Conservation (phyloP, 2,113 vertebrate species). For the Pangasianodon hypophthalmus region DNA sequence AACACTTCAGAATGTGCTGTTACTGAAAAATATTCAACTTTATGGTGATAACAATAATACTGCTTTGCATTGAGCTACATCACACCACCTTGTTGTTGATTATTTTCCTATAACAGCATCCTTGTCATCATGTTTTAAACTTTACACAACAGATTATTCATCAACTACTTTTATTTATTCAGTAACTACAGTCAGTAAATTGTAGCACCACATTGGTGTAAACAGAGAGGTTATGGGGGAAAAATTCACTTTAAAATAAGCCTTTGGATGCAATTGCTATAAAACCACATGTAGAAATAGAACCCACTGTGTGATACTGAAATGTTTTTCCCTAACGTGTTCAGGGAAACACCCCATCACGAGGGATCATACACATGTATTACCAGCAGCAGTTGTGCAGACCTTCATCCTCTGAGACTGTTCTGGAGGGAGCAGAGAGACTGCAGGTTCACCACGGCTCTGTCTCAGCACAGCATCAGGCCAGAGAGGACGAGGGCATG, state of each 20-base stretch:
- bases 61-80: not conserved
- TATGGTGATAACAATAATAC: not conserved
- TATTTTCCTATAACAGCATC: not conserved
- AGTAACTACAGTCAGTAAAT: not conserved
- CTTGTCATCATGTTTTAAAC: not conserved
- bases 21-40: not conserved
- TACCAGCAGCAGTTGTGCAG: conserved; percentile 89
- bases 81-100: not conserved
- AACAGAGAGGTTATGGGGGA: not conserved
- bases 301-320: not conserved
- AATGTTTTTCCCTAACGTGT: not conserved
- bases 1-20: not conserved
- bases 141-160: not conserved
- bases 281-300: not conserved
- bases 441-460: conserved; percentile 29
- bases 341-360: conserved; percentile 85
- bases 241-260: not conserved
- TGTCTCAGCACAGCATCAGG: conserved; percentile 48
- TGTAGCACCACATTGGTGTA: not conserved
- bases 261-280: not conserved
- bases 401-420: conserved; percentile 82
- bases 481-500: conserved; percentile 76
- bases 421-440: conserved; percentile 67
- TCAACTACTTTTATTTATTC: not conserved
- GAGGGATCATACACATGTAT: conserved; percentile 88